Evolutionary conservation across 1,140 invertebrate species (phyloP), one percentile per base, ranked within the genome.

Genomic region (Drosophila mojavensis): DNA sequence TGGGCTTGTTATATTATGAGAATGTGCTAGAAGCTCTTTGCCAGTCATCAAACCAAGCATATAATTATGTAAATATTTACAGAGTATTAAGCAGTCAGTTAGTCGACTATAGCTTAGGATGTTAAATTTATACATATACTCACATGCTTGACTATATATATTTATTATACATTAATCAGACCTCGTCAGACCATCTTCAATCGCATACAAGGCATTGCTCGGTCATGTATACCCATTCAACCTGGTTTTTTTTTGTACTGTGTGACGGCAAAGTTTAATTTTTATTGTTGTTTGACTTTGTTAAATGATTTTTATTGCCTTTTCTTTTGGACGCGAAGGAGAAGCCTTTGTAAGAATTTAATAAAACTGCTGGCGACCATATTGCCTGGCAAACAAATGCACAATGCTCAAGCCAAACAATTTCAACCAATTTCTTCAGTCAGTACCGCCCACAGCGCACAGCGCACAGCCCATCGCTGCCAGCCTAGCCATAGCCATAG

Each of bases 281-380:
- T 88, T 89, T 88, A 88, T 88, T 88, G 84, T 88, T 88, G 84
- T 88, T 88, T 88, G 84, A 88, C 84, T 88, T 88, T 88, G 84
- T 89, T 84, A 88, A 88, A 88, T 88, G 84, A 88, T 88, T 88
- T 88, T 88, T 88, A 88, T 88, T 88, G 84, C 84, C 84, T 84
- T 83, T 77, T 73, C 63, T 64, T 67, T 30, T 45, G 59, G 45
- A 48, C 33, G 39, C 59, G 36, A 56, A 43, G 58, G 39, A 55
- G 80, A 89, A 88, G 81, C 85, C 84, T 88, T 88, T 88, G 84
- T 78, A 89, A 76, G 84, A 88, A 88, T 89, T 88, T 88, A 88
- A 88, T 88, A 88, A 84, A 89, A 88, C 74, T 88, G 80, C 74
- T 72, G 78, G 71, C 36, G 80, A 75, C 83, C 83, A 84, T 83